Percentiles rank a stretch among this genome's conserved stretches.
phyloP scores from a whole-genome alignment of 2,888 invertebrate species.

The Ophioninae sp. region DNA sequence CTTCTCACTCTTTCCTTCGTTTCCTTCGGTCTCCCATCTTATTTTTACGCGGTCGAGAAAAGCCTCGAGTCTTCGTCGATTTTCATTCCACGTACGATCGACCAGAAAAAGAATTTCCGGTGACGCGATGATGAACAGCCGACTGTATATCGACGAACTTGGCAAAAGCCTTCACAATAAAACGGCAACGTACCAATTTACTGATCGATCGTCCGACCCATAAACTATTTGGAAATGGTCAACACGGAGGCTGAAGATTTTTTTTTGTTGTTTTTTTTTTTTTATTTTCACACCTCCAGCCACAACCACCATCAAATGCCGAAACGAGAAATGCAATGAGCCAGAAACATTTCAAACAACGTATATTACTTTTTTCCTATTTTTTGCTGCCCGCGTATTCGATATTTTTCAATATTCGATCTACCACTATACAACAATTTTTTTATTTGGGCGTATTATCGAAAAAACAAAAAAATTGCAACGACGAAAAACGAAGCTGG shows the following conservation, averaged over 20 bases:
- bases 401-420: too few species aligned
- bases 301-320: slow-evolving; percentile 8
- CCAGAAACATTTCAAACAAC: not conserved
- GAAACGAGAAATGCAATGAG: slow-evolving; percentile 18
- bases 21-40: slow-evolving; percentile 11
- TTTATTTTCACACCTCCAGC: not conserved
- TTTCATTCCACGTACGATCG: slow-evolving; percentile 47
- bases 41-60: slow-evolving; percentile 31
- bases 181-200: slow-evolving; percentile 45
- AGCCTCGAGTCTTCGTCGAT: slow-evolving; percentile 42
- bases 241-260: not conserved
- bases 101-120: slow-evolving; percentile 36
- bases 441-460: not conserved
- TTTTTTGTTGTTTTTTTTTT: not conserved
- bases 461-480: not conserved
- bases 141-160: slow-evolving; percentile 1
- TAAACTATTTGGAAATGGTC: slow-evolving; percentile 20
- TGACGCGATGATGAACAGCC: slow-evolving; percentile 41
- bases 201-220: slow-evolving; percentile 37
- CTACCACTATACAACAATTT: too few species aligned
- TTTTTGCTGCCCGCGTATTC: too few species aligned
- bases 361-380: too few species aligned
- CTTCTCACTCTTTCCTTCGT: slow-evolving; percentile 22
- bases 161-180: slow-evolving; percentile 18
- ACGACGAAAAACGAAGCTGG: not conserved